Percentiles rank a stretch among this genome's conserved stretches.
phyloP scores from a whole-genome alignment of 2,113 vertebrate genomes.

The Phrynosoma blainvillii region DNA sequence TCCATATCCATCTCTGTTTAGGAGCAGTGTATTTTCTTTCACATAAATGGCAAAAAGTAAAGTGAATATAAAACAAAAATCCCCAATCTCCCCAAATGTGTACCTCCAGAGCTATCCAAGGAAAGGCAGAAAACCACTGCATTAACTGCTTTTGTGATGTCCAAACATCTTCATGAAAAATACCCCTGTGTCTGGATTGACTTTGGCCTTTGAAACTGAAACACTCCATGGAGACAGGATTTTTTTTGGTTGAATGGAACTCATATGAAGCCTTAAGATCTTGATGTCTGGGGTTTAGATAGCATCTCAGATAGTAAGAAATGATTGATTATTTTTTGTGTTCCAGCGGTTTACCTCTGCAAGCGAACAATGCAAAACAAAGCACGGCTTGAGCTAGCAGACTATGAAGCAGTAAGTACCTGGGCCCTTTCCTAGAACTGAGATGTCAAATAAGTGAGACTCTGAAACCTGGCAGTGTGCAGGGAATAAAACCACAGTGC shows the following conservation, averaged over 20 bases:
- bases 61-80: background rate
- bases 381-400: conserved; percentile 94
- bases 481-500: conserved; percentile 5
- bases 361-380: conserved; percentile 99
- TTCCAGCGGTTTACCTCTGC: conserved; percentile 97
- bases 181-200: conserved; percentile 1
- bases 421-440: background rate
- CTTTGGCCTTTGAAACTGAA: conserved; percentile 29
- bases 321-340: conserved; percentile 47
- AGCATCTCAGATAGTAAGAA: conserved; percentile 45
- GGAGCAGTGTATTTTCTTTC: background rate
- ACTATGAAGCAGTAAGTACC: conserved; percentile 95
- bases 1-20: background rate
- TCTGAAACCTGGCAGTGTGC: background rate
- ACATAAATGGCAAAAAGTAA: background rate
- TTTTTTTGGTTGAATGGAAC: conserved; percentile 1
- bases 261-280: conserved; percentile 3
- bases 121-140: conserved; percentile 44
- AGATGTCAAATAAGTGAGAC: conserved; percentile 34
- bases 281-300: conserved; percentile 29
- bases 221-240: conserved; percentile 8
- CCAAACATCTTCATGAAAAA: conserved; percentile 32
- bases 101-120: conserved; percentile 36
- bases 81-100: conserved; percentile 25
- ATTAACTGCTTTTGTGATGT: conserved; percentile 42